Conservation (phyloP, 2,797 vertebrate genomes). For the Gadopsis marmoratus region DNA sequence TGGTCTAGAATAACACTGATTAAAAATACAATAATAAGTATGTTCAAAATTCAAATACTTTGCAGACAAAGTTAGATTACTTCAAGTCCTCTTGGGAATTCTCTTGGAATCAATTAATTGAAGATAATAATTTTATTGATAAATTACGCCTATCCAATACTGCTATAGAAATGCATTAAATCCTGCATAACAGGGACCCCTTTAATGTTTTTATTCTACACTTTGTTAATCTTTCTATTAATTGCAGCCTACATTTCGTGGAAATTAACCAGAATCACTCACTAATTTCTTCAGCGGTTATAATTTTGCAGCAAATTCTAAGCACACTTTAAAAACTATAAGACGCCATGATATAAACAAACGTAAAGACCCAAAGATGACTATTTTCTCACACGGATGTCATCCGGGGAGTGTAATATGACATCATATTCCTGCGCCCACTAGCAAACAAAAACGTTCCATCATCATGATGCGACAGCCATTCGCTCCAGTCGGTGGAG, state of each 20-base stretch:
- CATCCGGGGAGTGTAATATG: neutral
- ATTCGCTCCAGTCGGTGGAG: conserved; percentile 77
- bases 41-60: neutral
- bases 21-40: neutral
- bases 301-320: neutral
- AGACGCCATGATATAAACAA: neutral
- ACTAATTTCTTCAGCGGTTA: neutral
- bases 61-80: neutral
- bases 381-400: neutral
- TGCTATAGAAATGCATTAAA: neutral
- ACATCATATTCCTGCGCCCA: conserved; percentile 71
- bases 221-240: neutral
- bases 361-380: no score
- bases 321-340: no score
- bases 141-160: neutral
- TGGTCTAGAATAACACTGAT: no score
- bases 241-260: neutral
- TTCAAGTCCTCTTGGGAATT: neutral
- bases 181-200: neutral
- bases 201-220: neutral
- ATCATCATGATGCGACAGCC: conserved; percentile 77
- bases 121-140: neutral
- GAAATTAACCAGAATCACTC: neutral
- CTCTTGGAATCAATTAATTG: neutral
- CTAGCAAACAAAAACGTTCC: conserved; percentile 56